Base-by-base conservation (phyloP, 2,797 vertebrate genomes). In the Notolabrus celidotus region DNA sequence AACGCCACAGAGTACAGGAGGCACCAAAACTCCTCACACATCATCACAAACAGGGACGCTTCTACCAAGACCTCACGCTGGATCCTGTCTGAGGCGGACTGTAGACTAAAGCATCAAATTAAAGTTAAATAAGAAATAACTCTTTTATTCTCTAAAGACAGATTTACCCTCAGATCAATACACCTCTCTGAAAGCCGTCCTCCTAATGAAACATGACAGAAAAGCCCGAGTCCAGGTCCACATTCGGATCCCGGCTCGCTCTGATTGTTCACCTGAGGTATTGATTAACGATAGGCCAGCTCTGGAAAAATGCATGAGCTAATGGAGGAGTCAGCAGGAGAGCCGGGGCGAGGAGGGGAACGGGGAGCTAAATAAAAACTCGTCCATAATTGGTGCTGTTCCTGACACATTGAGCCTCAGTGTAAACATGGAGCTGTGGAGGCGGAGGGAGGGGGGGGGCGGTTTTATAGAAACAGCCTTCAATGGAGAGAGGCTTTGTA, bases 361-460 rank as follows among this genome's bases (percentile, higher is more conserved):
- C 54, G 16, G 36, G 38, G 65, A 34, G 64, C 70, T 73, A 75
- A 73, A 87, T 58, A 77, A 83, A 81, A 82, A 70, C 81, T 80
- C 60, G 54, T 80, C 83, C 78, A 83, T 88, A 88, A 82, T 85
- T 81, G 83, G 86, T 77, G 84, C 53, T 83, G 84, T 46, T 83
- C 19, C 67, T 72, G 72, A 71, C 67, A 59, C 25, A 5, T 27
- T 31, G 74, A 67, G 68, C 38, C 38, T 5, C 19, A 60, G 43
- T 34, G 65, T 86, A 83, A 82, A 84, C 75, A 79, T 67, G 45
- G 10, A 14, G 38, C 19, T 45, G 58, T 63, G 22, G 45, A 43
- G 45, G 61, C 0, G 0, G 65, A 45, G 27, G 36, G 54, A 43
- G 49, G 49, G 56, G 49, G 45, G 31, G 33, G 7, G 49, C 39